These are phyloP conservation scores for Grallaria varia DNA, from an alignment of 2,113 vertebrate genomes.

Conservation along the genomic window DNA sequence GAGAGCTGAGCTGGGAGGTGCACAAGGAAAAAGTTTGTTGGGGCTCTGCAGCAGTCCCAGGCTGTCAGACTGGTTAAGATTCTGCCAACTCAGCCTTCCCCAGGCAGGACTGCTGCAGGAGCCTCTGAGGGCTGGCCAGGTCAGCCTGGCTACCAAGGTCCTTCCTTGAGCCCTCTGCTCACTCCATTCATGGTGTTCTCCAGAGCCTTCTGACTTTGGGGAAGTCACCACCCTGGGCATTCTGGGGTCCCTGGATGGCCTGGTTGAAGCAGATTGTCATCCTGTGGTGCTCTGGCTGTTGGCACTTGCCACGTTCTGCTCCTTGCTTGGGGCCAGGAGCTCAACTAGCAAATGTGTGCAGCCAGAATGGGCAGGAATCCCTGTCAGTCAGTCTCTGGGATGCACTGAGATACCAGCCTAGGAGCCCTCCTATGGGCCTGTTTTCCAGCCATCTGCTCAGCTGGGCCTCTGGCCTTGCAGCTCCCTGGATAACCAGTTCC, in stretches of 20 bases:
- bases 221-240: not conserved
- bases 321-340: not conserved
- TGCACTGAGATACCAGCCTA: not conserved
- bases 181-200: not conserved
- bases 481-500: not conserved
- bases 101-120: not conserved
- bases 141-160: not conserved
- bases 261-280: not conserved
- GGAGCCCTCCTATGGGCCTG: not conserved
- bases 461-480: not conserved
- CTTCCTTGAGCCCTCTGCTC: not conserved
- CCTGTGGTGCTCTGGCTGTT: not conserved
- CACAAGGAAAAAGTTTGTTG: not conserved
- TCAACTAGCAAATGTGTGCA: not conserved
- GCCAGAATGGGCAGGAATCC: not conserved
- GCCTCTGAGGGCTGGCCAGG: not conserved
- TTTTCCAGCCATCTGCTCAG: not conserved
- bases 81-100: not conserved
- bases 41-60: not conserved
- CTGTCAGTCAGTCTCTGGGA: not conserved
- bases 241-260: not conserved
- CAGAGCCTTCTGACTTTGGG: not conserved
- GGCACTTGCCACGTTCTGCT: not conserved
- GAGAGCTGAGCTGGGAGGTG: constrained; percentile 33
- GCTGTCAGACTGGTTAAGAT: not conserved